These are phyloP conservation scores for Rhea americana DNA, from an alignment of 2,113 vertebrate species.

Conservation along the genomic window DNA sequence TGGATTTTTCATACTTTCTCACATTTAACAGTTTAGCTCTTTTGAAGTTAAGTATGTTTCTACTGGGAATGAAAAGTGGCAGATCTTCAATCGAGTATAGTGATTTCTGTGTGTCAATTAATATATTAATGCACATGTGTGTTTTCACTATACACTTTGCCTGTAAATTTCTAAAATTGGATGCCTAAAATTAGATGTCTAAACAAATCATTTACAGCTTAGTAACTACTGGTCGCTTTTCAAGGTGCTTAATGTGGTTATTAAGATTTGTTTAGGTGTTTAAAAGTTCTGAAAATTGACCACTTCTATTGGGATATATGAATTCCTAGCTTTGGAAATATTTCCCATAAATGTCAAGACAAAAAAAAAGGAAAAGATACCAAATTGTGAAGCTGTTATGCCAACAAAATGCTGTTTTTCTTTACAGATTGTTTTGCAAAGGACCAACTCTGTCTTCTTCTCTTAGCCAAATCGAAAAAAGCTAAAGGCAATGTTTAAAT, in stretches of 20 bases:
- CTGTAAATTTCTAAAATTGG: not conserved
- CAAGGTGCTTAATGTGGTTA: not conserved
- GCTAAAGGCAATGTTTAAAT: not conserved
- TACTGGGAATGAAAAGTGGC: not conserved
- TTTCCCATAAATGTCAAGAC: not conserved
- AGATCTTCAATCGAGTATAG: not conserved
- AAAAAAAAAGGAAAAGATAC: not conserved
- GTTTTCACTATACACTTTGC: not conserved
- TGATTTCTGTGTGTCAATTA: not conserved
- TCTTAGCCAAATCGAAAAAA: not conserved
- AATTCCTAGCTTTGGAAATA: not conserved
- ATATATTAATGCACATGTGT: not conserved
- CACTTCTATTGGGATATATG: not conserved
- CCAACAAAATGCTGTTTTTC: not conserved
- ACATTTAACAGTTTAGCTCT: not conserved
- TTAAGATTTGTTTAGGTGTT: not conserved
- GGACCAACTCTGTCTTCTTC: not conserved
- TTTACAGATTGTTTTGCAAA: not conserved
- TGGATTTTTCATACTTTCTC: not conserved
- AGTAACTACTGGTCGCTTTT: rapidly evolving
- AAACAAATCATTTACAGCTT: not conserved
- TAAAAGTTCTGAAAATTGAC: not conserved
- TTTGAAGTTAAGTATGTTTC: not conserved
- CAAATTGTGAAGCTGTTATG: not conserved
- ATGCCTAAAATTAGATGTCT: not conserved